phyloP scores from a whole-genome alignment of 2,888 invertebrate genomes.

The Philereme transversata region DNA sequence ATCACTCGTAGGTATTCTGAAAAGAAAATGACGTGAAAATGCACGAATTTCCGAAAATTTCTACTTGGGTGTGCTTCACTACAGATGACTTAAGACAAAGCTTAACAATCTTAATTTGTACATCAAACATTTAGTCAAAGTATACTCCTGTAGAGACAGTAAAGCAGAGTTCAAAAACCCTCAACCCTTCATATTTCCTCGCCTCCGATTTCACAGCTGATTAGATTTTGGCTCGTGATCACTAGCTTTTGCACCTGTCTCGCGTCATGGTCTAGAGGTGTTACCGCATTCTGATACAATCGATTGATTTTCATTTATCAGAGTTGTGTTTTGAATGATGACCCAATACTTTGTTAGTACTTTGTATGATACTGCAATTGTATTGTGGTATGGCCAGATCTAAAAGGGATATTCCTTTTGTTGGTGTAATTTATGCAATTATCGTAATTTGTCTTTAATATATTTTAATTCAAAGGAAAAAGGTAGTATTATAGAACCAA shows the following conservation, averaged over 20 bases:
- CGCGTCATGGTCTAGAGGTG: slow-evolving; percentile 40
- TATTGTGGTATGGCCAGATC: neutral
- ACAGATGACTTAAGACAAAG: too few species aligned
- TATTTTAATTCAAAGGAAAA: too few species aligned
- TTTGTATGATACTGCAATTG: neutral
- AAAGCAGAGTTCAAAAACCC: slow-evolving; percentile 36
- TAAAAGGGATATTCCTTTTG: too few species aligned
- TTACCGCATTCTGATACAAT: slow-evolving; percentile 21
- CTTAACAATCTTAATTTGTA: too few species aligned
- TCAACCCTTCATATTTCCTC: slow-evolving; percentile 38
- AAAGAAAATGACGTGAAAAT: too few species aligned
- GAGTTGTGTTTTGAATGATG: slow-evolving; percentile 20
- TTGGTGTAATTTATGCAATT: too few species aligned
- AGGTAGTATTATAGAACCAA: too few species aligned
- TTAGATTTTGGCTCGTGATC: slow-evolving; percentile 50
- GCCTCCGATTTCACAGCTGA: slow-evolving; percentile 56
- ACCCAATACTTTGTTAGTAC: neutral
- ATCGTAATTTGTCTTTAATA: too few species aligned
- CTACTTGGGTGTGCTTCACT: too few species aligned
- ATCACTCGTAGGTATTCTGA: too few species aligned
- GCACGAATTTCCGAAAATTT: too few species aligned
- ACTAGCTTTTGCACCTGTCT: slow-evolving; percentile 50
- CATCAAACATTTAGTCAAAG: neutral
- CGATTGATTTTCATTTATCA: slow-evolving; percentile 32
- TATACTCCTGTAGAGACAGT: slow-evolving; percentile 5